These are phyloP conservation scores for Masnerella sp. DNA, from an alignment of 2,888 invertebrate species.

Conservation along the genomic window DNA sequence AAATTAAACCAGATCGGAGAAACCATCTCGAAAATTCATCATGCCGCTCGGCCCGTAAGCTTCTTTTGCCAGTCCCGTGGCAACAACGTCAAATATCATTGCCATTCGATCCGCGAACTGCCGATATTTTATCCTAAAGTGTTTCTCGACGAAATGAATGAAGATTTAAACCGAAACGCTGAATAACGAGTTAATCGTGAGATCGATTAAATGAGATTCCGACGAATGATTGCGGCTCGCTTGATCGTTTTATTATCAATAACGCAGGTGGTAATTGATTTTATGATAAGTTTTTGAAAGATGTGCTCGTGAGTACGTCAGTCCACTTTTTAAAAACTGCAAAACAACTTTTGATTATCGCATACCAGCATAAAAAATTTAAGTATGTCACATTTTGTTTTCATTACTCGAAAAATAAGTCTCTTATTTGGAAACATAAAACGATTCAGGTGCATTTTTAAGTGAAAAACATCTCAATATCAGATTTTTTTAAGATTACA, in stretches of 20 bases:
- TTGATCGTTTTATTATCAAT: conserved; percentile 47
- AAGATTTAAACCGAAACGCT: conserved; percentile 27
- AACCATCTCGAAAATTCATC: conserved; percentile 73
- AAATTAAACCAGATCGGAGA: conserved; percentile 75
- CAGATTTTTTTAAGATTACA: too few relatives aligned
- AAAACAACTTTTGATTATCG: too few relatives aligned
- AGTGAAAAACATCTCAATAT: too few relatives aligned
- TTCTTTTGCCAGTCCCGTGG: conserved; percentile 8
- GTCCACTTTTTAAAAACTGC: background rate
- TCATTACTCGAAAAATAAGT: too few relatives aligned
- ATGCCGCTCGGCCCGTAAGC: conserved; percentile 29
- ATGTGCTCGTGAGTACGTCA: conserved; percentile 17
- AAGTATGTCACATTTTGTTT: too few relatives aligned
- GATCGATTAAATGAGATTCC: conserved; percentile 42
- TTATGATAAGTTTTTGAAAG: conserved; percentile 27
- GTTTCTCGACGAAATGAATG: conserved; percentile 34
- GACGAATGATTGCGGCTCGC: conserved; percentile 23
- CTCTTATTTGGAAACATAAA: too few relatives aligned
- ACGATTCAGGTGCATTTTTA: too few relatives aligned
- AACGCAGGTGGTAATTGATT: conserved; percentile 41
- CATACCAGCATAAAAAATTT: too few relatives aligned
- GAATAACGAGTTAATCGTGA: conserved; percentile 38
- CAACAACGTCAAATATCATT: conserved; percentile 28
- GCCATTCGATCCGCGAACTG: conserved; percentile 38
- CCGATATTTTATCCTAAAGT: conserved; percentile 37